These are phyloP conservation scores for Melanchra persicariae DNA, from an alignment of 2,888 invertebrate genomes.

Conservation along the genomic window DNA sequence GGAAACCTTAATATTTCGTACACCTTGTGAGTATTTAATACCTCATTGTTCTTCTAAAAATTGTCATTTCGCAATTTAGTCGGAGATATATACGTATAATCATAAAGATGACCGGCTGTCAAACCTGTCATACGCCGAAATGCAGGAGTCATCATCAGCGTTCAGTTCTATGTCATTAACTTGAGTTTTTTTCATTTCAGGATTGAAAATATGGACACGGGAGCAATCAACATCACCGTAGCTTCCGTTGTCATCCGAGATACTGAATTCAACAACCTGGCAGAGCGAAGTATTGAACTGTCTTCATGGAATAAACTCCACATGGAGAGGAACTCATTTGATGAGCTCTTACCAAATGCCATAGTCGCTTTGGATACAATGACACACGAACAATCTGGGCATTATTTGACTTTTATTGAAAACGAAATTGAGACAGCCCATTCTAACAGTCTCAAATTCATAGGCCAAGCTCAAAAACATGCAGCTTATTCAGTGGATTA, in stretches of 20 bases:
- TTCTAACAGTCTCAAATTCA: slow-evolving; percentile 90
- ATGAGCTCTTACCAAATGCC: slow-evolving; percentile 89
- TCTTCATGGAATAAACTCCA: slow-evolving; percentile 92
- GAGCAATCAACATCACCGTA: slow-evolving; percentile 92
- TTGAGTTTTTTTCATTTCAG: slow-evolving; percentile 83
- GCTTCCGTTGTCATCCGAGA: slow-evolving; percentile 91
- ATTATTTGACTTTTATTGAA: slow-evolving; percentile 89
- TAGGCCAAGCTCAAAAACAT: slow-evolving; percentile 88
- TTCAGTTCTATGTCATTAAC: not conserved
- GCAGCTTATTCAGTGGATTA: slow-evolving; percentile 86
- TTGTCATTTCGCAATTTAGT: too few species aligned
- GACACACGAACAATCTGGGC: slow-evolving; percentile 91
- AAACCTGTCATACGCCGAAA: not conserved
- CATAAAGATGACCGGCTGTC: too few species aligned
- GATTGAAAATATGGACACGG: slow-evolving; percentile 91
- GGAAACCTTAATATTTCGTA: slow-evolving; percentile 92
- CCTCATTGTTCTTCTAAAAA: not conserved
- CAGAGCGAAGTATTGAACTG: slow-evolving; percentile 91
- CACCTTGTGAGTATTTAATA: slow-evolving; percentile 88
- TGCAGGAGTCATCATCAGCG: not conserved
- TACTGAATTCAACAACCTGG: slow-evolving; percentile 91
- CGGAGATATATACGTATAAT: slow-evolving; percentile 2
- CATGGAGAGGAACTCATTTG: slow-evolving; percentile 92
- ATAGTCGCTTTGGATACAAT: slow-evolving; percentile 86
- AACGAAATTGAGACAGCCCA: slow-evolving; percentile 86